Conservation (phyloP, 30 jellyfish, hydroid and myxozoan genomes). For the Clytia hemisphaerica region DNA sequence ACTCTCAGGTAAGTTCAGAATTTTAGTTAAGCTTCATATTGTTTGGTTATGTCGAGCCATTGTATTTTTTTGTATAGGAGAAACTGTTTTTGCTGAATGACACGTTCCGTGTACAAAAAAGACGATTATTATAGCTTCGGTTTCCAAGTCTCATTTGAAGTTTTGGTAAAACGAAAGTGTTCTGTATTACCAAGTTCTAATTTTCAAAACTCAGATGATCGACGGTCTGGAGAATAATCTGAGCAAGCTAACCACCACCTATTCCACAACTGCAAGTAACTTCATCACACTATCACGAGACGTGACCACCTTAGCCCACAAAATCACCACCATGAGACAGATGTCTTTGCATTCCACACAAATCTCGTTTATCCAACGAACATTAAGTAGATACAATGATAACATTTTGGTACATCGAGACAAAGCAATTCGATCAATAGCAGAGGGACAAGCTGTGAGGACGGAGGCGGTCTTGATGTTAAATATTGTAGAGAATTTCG, state of each 20-base stretch:
- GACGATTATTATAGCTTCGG: neutral
- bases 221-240: too few species aligned
- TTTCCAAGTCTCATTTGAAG: slow-evolving; percentile 2
- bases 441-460: slow-evolving; percentile 35
- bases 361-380: slow-evolving; percentile 56
- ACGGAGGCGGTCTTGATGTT: slow-evolving; percentile 68
- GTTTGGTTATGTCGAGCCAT: neutral
- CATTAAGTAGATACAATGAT: slow-evolving; percentile 40
- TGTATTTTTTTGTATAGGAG: neutral
- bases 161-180: too few species aligned
- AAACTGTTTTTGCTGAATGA: neutral
- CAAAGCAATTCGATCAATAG: slow-evolving; percentile 40
- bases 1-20: slow-evolving; percentile 55
- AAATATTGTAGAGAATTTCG: slow-evolving; percentile 64
- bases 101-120: neutral
- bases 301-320: slow-evolving; percentile 74
- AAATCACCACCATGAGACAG: slow-evolving; percentile 64
- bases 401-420: slow-evolving; percentile 30
- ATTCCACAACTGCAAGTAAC: slow-evolving; percentile 18
- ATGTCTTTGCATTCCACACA: slow-evolving; percentile 39
- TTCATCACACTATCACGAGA: slow-evolving; percentile 40
- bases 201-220: too few species aligned
- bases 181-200: too few species aligned
- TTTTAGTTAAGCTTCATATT: neutral
- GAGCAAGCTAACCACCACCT: slow-evolving; percentile 31